A percentile compares a stretch with the other conserved stretches of the same genome.
Evolutionary conservation across 2,888 invertebrate species (phyloP).

Genomic region (Dynastes hyllus): DNA sequence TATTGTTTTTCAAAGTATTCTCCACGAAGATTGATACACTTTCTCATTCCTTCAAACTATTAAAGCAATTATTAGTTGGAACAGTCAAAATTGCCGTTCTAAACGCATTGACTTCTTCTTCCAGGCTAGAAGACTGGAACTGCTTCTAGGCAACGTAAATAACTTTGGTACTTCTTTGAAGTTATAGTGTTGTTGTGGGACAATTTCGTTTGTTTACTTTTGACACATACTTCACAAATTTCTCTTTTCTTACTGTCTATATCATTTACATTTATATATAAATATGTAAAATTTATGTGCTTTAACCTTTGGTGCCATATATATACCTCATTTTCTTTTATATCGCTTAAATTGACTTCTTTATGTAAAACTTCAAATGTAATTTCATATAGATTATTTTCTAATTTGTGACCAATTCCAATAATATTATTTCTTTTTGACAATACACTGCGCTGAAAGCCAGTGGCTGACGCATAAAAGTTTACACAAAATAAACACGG

Average conservation of each 20-base stretch:
- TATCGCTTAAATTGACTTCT: neutral
- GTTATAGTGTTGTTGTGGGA: slow-evolving; percentile 30
- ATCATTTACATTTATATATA: slow-evolving; percentile 5
- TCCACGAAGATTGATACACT: no score
- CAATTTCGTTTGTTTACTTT: slow-evolving; percentile 2
- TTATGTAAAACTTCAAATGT: neutral
- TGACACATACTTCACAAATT: slow-evolving; percentile 21
- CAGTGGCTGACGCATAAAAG: no score
- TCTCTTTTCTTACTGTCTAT: neutral
- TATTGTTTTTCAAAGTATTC: no score
- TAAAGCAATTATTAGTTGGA: no score
- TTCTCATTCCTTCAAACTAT: no score
- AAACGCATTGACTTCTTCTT: no score
- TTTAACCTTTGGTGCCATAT: neutral
- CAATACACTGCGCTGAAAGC: neutral
- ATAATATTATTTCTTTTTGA: neutral
- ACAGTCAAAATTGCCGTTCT: no score
- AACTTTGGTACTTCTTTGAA: slow-evolving; percentile 2
- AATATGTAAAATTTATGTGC: neutral
- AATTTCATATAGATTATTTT: neutral
- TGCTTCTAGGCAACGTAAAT: no score
- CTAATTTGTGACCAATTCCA: neutral
- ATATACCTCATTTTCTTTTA: neutral
- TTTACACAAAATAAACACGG: no score
- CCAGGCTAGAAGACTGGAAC: no score